phyloP scores from a whole-genome alignment of 1,140 invertebrate species.

The Vanessa tameamea region DNA sequence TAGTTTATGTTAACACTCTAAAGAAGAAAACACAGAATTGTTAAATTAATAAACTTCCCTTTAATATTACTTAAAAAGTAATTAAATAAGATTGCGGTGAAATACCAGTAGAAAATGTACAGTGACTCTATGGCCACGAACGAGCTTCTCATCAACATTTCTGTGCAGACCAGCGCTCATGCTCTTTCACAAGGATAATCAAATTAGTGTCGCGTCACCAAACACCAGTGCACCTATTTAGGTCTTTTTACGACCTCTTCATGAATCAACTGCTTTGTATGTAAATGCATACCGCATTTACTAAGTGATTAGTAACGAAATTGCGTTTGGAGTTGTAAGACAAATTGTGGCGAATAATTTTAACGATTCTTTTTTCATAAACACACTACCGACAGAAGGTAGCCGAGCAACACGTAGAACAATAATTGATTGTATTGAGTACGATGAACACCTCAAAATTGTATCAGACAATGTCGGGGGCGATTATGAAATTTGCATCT shows the following conservation, averaged over 20 bases:
- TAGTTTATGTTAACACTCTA: no score
- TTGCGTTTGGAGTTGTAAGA: conserved; percentile 8
- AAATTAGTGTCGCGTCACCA: conserved; percentile 66
- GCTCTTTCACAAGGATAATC: conserved; percentile 68
- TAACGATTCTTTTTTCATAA: conserved; percentile 48
- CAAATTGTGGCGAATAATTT: conserved; percentile 29
- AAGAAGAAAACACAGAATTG: no score
- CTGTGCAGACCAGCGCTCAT: conserved; percentile 56
- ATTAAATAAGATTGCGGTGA: conserved; percentile 10
- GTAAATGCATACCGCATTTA: not conserved
- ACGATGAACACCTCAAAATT: conserved; percentile 67
- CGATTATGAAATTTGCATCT: conserved; percentile 60
- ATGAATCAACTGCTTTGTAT: conserved; percentile 7
- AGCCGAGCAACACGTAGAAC: conserved; percentile 63
- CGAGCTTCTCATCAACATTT: conserved; percentile 45
- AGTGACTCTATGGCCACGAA: conserved; percentile 36
- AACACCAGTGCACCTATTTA: conserved; percentile 59
- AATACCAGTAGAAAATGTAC: conserved; percentile 34
- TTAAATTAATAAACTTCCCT: no score
- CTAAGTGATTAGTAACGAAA: not conserved
- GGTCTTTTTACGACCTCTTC: conserved; percentile 42
- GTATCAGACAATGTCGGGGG: conserved; percentile 58
- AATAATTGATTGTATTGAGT: conserved; percentile 76
- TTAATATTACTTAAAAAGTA: not conserved
- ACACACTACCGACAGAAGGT: conserved; percentile 60